Evolutionary conservation across 2,888 invertebrate species (phyloP).

Genomic region (Caenorhabditis zanzibari): DNA sequence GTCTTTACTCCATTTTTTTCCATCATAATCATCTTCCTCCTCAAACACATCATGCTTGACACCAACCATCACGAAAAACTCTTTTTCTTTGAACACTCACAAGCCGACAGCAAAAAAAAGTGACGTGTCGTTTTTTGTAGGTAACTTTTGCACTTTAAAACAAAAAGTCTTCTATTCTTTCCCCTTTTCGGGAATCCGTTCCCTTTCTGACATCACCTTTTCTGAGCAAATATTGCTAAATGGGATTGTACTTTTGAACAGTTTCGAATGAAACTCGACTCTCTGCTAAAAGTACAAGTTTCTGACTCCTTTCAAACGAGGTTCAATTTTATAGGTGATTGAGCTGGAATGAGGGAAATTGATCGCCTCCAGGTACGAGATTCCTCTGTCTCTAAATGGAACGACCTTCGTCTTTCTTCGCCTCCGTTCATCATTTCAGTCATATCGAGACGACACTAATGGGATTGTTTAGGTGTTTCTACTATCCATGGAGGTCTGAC

Average conservation of each 20-base stretch:
- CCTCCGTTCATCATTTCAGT: constrained; percentile 59
- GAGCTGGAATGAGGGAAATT: background rate
- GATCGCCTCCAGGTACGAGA: constrained; percentile 31
- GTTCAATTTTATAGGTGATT: constrained; percentile 9
- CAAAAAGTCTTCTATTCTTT: background rate
- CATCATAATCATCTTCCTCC: constrained; percentile 28
- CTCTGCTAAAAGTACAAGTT: background rate
- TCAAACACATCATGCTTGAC: constrained; percentile 3
- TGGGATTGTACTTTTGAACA: background rate
- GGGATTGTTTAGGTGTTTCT: constrained; percentile 35
- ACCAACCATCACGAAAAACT: background rate
- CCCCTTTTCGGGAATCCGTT: background rate
- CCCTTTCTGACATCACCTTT: constrained; percentile 20
- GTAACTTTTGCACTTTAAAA: constrained; percentile 16
- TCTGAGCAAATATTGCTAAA: constrained; percentile 25
- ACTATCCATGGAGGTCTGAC: constrained; percentile 41
- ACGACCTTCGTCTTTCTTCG: constrained; percentile 35
- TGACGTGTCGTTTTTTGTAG: background rate
- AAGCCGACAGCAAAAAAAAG: constrained; percentile 11
- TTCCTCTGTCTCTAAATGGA: background rate
- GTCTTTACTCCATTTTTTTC: background rate
- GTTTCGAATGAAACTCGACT: background rate
- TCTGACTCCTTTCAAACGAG: constrained; percentile 4
- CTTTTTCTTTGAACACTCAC: constrained; percentile 13
- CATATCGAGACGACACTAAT: constrained; percentile 37